Evolutionary conservation across 1,140 invertebrate genomes (phyloP), one percentile per base, ranked within the genome.

Genomic region (Piezodorus guildinii): DNA sequence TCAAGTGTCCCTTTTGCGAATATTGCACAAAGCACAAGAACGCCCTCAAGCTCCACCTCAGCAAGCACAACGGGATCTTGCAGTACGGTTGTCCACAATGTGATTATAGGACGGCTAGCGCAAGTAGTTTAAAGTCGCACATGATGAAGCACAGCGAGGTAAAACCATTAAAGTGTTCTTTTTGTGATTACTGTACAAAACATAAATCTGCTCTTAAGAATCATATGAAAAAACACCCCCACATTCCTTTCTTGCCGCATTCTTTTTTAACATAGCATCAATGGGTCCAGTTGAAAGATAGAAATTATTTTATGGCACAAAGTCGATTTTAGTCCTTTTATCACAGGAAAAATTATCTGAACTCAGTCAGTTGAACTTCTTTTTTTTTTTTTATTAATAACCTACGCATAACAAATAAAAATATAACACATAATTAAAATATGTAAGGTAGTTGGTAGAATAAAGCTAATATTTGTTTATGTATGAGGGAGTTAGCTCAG

Each of bases 1-100:
- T 44, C 30, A 43, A 34, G 10, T 60, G 58, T n/a, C 58, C 58
- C 16, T 60, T 60, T n/a, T 60, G 58, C n/a, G 58, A 60, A 21
- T 60, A 60, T 43, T 23, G 21, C 15, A 56, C 52, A 23, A 56
- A 56, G 15, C 52, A 56, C 23, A 56, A 56, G 15, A 56, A 56
- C 15, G 52, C 52, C 15, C 21, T 56, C 4, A 56, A 56, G 15
- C 19, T 56, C 23, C 52, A 56, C 23, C 19, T 56, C 8, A 23
- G 52, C 23, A 56, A 56, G 52, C 52, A 56, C 23, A 56, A 56
- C 17, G 52, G 52, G 17, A 21, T 56, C 15, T 25, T 56, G 17
- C 17, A 56, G 52, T 23, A 56, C 17, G 52, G 17, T 21, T 60
- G 58, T 23, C 30, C 30, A 19, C 27, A 60, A 16, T 60, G 58